Evolutionary conservation across 2,113 vertebrate genomes (phyloP).

Genomic region (Cephalopholis sonnerati): DNA sequence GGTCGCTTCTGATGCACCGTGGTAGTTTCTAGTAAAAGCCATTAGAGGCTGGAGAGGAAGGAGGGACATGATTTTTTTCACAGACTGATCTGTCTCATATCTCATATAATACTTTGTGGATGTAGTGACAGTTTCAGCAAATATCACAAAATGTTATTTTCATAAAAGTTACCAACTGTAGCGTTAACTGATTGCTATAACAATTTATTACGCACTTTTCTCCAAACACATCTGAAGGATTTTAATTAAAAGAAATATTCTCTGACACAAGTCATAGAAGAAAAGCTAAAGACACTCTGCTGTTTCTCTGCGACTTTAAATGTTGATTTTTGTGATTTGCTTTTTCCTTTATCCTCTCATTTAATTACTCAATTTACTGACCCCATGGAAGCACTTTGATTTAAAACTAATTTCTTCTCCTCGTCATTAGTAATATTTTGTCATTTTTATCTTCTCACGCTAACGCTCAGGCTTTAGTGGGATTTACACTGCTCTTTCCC

Average conservation of each 20-base stretch:
- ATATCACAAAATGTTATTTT: too few relatives aligned
- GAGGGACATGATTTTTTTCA: too few relatives aligned
- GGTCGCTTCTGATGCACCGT: too few relatives aligned
- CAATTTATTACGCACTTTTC: not conserved
- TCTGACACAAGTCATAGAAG: not conserved
- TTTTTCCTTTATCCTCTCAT: not conserved
- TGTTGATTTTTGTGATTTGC: not conserved
- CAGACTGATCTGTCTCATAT: too few relatives aligned
- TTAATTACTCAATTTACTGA: not conserved
- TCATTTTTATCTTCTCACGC: not conserved
- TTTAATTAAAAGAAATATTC: not conserved
- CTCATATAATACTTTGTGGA: too few relatives aligned
- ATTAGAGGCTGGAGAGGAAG: too few relatives aligned
- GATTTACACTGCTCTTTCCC: not conserved
- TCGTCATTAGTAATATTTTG: not conserved
- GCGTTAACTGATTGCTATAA: not conserved
- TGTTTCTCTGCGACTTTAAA: not conserved
- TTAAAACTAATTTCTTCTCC: not conserved
- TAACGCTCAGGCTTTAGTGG: constrained; percentile 8
- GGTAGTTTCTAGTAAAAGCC: too few relatives aligned
- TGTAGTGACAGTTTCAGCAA: too few relatives aligned
- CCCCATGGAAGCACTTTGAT: not conserved
- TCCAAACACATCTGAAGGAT: not conserved
- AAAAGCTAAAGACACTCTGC: not conserved
- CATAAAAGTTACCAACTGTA: too few relatives aligned